Evolutionary conservation across 37 sponge, comb jelly and placozoan species (phyloP), one percentile per base, ranked within the genome.

Genomic region (Petrosia ficiformis): DNA sequence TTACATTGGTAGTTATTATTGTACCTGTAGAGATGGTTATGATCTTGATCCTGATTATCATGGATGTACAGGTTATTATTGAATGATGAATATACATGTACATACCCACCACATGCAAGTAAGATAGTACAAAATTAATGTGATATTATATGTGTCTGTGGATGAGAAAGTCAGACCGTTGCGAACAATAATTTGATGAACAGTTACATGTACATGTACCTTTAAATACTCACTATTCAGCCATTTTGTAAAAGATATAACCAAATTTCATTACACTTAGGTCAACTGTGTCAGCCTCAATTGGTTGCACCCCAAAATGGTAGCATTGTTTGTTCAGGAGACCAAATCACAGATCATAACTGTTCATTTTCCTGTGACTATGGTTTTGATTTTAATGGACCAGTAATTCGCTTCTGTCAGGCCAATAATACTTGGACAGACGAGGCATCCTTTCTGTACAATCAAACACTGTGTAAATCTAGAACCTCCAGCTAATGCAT

Each of bases 1-100:
- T 32, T 68, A 68, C 16, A 67, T 68, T 73, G 86, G 86, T 32
- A 74, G 75, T 30, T 85, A 59, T 37, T 11, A 67, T 0, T 85
- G 86, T 37, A 48, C 42, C 10, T 85, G 86, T 67, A 0, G 16
- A 1, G 36, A 24, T 73, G 86, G 86, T 40, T 85, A 40, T 14
- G 8, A 48, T 14, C 54, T 48, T 48, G 54, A 48, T 48, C 14
- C 54, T 48, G 54, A 48, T 48, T 19, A 48, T 48, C 54, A 48
- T 48, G 8, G 14, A 19, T 48, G 54, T 48, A 48, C 8, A 48
- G 54, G 54, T 48, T 19, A 8, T 48, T 48, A 48, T 48, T 19
- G 54, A 19, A 48, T 19, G 14, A 48, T 14, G 8, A n/a, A n/a
- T n/a, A n/a, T n/a, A n/a, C n/a, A n/a, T n/a, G n/a, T n/a, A n/a